Evolutionary conservation across 1,140 invertebrate species (phyloP).

Genomic region (Halesus radiatus): DNA sequence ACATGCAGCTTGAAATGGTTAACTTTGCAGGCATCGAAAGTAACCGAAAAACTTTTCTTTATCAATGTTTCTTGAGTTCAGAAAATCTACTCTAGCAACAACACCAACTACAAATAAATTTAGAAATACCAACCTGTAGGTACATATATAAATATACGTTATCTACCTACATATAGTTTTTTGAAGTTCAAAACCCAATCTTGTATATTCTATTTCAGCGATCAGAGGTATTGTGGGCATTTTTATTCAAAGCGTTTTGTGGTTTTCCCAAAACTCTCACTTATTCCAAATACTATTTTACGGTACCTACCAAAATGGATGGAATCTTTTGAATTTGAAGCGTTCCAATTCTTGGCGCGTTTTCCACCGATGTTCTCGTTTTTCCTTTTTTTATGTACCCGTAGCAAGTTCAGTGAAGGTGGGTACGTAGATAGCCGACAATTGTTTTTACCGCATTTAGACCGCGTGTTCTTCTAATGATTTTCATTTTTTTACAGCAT

Average conservation of each 20-base stretch:
- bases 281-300: slow-evolving; percentile 1
- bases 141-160: too few relatives aligned
- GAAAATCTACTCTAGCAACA: too few relatives aligned
- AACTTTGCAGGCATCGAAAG: background rate
- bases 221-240: too few relatives aligned
- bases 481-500: background rate
- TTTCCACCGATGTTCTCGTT: background rate
- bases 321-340: background rate
- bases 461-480: slow-evolving; percentile 20
- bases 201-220: too few relatives aligned
- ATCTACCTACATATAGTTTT: background rate
- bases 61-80: too few relatives aligned
- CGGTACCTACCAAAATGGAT: too few relatives aligned
- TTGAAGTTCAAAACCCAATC: too few relatives aligned
- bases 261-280: slow-evolving; percentile 21
- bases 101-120: too few relatives aligned
- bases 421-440: background rate
- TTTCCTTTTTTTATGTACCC: too few relatives aligned
- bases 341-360: background rate
- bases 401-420: too few relatives aligned
- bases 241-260: background rate
- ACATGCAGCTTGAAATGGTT: background rate
- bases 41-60: background rate
- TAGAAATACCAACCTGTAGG: too few relatives aligned
- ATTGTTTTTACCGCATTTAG: slow-evolving; percentile 38